phyloP scores from a whole-genome alignment of 2,113 vertebrate species.

The Eleginops maclovinus region DNA sequence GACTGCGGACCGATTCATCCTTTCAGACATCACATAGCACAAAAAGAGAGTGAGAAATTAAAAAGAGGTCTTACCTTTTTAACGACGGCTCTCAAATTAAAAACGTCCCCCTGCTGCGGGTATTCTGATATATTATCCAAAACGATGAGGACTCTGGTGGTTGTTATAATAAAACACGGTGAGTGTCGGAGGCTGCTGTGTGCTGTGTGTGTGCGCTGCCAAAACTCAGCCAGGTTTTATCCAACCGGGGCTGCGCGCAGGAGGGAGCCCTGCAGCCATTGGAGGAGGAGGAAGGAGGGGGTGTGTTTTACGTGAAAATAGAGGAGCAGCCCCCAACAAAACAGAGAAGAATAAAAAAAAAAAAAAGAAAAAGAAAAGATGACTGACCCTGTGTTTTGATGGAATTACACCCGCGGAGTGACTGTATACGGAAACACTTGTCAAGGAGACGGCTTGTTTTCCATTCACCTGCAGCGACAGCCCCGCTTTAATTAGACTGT shows the following conservation, averaged over 20 bases:
- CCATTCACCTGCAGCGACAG: constrained; percentile 68
- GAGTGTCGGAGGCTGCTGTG: constrained; percentile 32
- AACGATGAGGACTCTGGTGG: constrained; percentile 4
- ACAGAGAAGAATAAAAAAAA: not conserved
- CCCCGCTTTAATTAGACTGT: constrained; percentile 67
- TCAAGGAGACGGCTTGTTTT: constrained; percentile 77
- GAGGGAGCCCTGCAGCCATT: constrained; percentile 71
- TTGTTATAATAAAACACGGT: not conserved
- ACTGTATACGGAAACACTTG: constrained; percentile 80
- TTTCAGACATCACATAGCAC: not conserved
- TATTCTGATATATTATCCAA: constrained; percentile 79
- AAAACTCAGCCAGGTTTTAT: constrained; percentile 77
- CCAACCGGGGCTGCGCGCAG: constrained; percentile 68
- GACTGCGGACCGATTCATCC: not conserved
- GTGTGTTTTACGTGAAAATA: constrained; percentile 52
- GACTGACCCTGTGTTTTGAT: constrained; percentile 69
- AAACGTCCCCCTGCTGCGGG: constrained; percentile 30
- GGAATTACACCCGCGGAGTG: constrained; percentile 57
- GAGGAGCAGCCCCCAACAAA: constrained; percentile 1
- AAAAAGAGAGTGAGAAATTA: not conserved
- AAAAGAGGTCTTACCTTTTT: constrained; percentile 62
- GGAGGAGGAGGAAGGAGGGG: constrained; percentile 63
- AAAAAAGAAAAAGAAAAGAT: constrained; percentile 20
- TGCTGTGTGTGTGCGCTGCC: constrained; percentile 43
- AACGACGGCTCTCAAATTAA: constrained; percentile 27